Evolutionary conservation across 2,797 vertebrate genomes (phyloP).

Genomic region (Myotis findleyi): DNA sequence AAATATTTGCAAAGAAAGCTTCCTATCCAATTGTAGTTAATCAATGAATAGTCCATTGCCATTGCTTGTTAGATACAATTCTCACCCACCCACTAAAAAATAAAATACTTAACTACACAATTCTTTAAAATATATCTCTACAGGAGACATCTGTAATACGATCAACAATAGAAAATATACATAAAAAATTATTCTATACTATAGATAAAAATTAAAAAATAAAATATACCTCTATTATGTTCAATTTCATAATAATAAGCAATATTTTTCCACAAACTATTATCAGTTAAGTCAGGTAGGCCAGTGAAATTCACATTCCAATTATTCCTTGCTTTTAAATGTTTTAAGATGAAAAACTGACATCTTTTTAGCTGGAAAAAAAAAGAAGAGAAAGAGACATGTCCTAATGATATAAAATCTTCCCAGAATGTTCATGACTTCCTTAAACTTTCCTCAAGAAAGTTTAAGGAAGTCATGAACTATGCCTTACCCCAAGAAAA

Average conservation of each 20-base stretch:
- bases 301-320: slow-evolving; percentile 81
- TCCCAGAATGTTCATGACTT: background rate
- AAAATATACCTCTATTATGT: slow-evolving; percentile 72
- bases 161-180: too few species aligned
- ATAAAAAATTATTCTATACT: too few species aligned
- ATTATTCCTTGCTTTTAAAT: slow-evolving; percentile 40
- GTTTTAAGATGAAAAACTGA: slow-evolving; percentile 72
- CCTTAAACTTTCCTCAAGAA: background rate
- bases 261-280: slow-evolving; percentile 80
- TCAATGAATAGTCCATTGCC: background rate
- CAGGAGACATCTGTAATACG: too few species aligned
- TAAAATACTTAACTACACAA: background rate
- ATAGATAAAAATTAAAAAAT: too few species aligned
- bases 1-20: background rate
- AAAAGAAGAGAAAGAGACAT: background rate
- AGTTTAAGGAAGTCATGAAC: background rate
- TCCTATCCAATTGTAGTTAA: background rate
- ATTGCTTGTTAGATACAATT: background rate
- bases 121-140: slow-evolving; percentile 70
- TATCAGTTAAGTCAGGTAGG: slow-evolving; percentile 83
- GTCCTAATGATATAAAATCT: background rate
- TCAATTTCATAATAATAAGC: slow-evolving; percentile 78
- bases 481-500: background rate
- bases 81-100: background rate
- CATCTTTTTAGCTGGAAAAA: slow-evolving; percentile 74